Evolutionary conservation across 2,113 vertebrate genomes (phyloP), one percentile per base, ranked within the genome.

Genomic region (Sclerurus mexicanus): DNA sequence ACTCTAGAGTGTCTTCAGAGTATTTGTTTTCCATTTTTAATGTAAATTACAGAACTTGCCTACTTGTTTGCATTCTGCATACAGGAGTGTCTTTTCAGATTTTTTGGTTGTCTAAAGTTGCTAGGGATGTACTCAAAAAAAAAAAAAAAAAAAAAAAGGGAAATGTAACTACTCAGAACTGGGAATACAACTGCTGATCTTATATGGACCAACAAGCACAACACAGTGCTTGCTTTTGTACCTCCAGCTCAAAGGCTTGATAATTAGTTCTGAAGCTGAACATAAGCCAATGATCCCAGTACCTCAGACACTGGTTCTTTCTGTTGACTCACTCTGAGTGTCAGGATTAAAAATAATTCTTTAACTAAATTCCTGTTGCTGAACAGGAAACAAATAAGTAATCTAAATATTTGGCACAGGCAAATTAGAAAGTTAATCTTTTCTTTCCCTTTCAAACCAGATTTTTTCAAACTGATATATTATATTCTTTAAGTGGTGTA

Each of bases 271-370:
- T 88, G 22, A 84, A 92, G 53, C 30, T 81, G 52, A 72, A 56
- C 49, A 37, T 77, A 78, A 77, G 81, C 52, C 5, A 47, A 37
- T 42, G 76, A 94, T 64, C 56, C n/a, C 47, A 44, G 30, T 39
- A 31, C 92, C 52, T 75, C 42, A 68, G n/a, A 89, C 33, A 23
- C 15, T 64, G 18, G 6, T 53, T 87, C 69, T 59, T 87, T 78
- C 56, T 74, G 7, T 35, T 90, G 42, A 74, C 33, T 31, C 16
- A 25, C 7, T 24, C 21, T 21, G 52, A 58, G 14, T 50, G 12
- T 58, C 46, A 86, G 64, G 76, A 87, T 77, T 84, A 62, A 87
- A 91, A 86, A 7, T 9, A 81, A 78, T 91, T 88, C 44, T 84
- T 86, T 58, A 79, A 39, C 33, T 49, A 71, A 60, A 9, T 67